Evolutionary conservation across 2,113 vertebrate species (phyloP).

Genomic region (Piliocolobus tephrosceles): DNA sequence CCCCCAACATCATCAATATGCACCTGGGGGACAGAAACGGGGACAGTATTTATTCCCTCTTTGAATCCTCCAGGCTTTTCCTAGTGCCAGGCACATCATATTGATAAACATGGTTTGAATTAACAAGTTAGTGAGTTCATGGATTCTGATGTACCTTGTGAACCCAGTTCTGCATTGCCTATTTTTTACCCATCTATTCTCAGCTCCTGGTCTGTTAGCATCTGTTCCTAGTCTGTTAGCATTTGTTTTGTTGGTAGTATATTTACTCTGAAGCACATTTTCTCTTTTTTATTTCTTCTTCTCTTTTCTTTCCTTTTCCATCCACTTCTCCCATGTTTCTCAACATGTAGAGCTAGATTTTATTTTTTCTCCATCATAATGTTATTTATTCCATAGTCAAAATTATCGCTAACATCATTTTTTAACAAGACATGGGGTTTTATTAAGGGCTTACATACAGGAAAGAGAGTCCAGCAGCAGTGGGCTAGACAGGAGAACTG

Average conservation of each 20-base stretch:
- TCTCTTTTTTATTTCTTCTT: neutral
- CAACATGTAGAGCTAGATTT: neutral
- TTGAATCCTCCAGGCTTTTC: neutral
- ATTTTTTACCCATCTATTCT: neutral
- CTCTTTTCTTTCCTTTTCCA: neutral
- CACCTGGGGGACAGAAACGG: neutral
- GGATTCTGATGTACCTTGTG: neutral
- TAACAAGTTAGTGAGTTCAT: neutral
- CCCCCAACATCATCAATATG: neutral
- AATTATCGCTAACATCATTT: too few species aligned
- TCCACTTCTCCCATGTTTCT: neutral
- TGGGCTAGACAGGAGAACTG: too few species aligned
- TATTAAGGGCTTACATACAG: too few species aligned
- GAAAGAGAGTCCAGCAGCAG: too few species aligned
- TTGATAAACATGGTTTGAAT: neutral
- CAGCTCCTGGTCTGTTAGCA: neutral
- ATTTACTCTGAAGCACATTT: neutral
- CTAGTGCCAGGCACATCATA: neutral
- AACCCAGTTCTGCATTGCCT: neutral
- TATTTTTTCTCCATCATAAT: neutral
- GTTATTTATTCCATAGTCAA: too few species aligned
- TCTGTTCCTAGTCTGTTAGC: neutral
- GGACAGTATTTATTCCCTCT: neutral
- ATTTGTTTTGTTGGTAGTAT: neutral
- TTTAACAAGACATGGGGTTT: too few species aligned